phyloP scores from a whole-genome alignment of 2,888 invertebrate genomes.

The Campoplex capitator region DNA sequence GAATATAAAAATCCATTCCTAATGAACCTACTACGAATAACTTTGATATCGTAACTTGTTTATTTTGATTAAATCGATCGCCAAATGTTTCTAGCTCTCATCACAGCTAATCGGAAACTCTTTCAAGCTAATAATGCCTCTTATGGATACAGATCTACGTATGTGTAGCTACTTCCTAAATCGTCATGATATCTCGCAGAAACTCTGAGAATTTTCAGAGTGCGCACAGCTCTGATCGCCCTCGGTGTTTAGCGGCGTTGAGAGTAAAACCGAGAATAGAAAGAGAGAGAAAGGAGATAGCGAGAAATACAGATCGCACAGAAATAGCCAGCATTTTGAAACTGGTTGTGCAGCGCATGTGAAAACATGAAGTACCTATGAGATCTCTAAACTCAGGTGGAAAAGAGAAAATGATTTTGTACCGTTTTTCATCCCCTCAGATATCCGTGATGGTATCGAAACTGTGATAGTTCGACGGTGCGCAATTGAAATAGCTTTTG shows the following conservation, averaged over 20 bases:
- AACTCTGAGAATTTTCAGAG: neutral
- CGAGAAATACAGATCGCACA: neutral
- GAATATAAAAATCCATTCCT: neutral
- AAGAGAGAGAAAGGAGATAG: neutral
- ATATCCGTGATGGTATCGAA: neutral
- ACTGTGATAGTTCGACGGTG: conserved; percentile 37
- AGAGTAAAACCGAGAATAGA: neutral
- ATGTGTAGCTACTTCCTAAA: conserved; percentile 2
- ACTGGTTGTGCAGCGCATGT: conserved; percentile 48
- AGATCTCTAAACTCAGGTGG: conserved; percentile 14
- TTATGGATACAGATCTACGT: neutral
- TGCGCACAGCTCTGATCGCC: conserved; percentile 20
- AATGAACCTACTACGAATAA: conserved; percentile 3
- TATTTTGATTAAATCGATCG: neutral
- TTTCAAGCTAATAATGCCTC: neutral
- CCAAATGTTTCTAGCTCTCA: neutral
- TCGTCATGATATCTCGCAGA: neutral
- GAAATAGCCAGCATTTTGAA: conserved; percentile 28
- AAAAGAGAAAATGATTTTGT: conserved; percentile 34
- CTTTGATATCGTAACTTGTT: neutral
- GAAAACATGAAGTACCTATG: conserved; percentile 7
- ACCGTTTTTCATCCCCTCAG: conserved; percentile 12
- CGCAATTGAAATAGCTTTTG: conserved; percentile 65
- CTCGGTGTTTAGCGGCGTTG: conserved; percentile 1
- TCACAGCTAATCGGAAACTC: conserved; percentile 22